phyloP scores from a whole-genome alignment of 2,888 invertebrate genomes.

The Drosophila melanosoma region DNA sequence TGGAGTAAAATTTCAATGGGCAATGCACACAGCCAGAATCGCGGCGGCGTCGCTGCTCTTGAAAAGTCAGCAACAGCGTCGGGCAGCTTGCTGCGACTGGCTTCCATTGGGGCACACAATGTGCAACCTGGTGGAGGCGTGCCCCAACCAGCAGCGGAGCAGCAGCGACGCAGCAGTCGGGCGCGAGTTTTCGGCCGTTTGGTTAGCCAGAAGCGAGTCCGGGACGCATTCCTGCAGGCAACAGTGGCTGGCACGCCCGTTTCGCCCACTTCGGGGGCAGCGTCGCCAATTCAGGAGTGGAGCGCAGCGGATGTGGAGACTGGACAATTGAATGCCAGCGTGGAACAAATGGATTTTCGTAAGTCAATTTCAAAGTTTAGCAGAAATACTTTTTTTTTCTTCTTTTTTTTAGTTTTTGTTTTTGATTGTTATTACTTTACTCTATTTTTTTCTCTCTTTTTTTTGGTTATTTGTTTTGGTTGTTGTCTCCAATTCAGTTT shows the following conservation, averaged over 20 bases:
- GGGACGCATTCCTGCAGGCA: constrained; percentile 64
- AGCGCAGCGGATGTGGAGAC: constrained; percentile 38
- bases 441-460: constrained; percentile 38
- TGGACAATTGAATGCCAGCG: constrained; percentile 75
- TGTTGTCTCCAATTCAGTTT: constrained; percentile 67
- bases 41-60: constrained; percentile 27
- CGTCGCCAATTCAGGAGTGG: constrained; percentile 38
- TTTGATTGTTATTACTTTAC: constrained; percentile 33
- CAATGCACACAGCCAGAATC: constrained; percentile 68
- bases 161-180: constrained; percentile 61
- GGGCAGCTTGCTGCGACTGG: constrained; percentile 39
- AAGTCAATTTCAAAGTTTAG: constrained; percentile 72
- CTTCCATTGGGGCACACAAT: constrained; percentile 34
- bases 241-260: constrained; percentile 31
- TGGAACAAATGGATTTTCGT: constrained; percentile 83
- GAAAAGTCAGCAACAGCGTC: constrained; percentile 63
- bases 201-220: constrained; percentile 78
- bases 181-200: constrained; percentile 82
- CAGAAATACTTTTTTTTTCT: constrained; percentile 16
- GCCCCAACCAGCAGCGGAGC: constrained; percentile 9
- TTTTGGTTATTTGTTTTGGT: constrained; percentile 32
- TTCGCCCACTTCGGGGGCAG: constrained; percentile 33
- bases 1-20: constrained; percentile 65
- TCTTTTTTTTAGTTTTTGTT: constrained; percentile 38
- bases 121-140: constrained; percentile 22